Evolutionary conservation across 2,888 invertebrate genomes (phyloP).

Genomic region (Chesias legatella): DNA sequence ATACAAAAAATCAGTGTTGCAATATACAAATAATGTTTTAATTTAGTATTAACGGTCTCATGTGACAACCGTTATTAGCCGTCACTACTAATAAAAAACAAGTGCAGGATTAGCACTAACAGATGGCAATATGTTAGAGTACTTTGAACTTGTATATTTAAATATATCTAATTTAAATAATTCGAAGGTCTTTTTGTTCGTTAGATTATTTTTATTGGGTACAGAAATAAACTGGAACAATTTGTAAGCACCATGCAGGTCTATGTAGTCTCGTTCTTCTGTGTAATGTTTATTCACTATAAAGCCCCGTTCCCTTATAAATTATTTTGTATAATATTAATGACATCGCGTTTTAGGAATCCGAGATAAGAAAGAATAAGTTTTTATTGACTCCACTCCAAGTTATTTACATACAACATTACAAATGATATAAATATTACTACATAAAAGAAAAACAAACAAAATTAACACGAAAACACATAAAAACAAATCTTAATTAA

Average conservation of each 20-base stretch:
- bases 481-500: too few species aligned
- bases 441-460: too few species aligned
- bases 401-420: too few species aligned
- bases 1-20: not conserved
- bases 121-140: slow-evolving; percentile 23
- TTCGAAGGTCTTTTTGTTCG: slow-evolving; percentile 2
- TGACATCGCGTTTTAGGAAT: too few species aligned
- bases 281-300: too few species aligned
- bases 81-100: slow-evolving; percentile 28
- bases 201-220: not conserved
- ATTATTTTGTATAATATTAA: too few species aligned
- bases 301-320: too few species aligned
- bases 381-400: too few species aligned
- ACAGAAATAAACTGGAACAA: not conserved
- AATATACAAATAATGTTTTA: slow-evolving; percentile 15
- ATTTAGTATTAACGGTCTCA: slow-evolving; percentile 19
- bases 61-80: slow-evolving; percentile 37
- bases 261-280: too few species aligned
- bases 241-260: not conserved
- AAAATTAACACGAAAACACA: too few species aligned
- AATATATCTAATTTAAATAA: slow-evolving; percentile 11
- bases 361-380: too few species aligned
- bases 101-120: slow-evolving; percentile 21
- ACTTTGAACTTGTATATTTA: slow-evolving; percentile 23
- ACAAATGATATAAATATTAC: too few species aligned